Base-by-base conservation (phyloP, 2,113 vertebrate genomes). In the Rhea americana region DNA sequence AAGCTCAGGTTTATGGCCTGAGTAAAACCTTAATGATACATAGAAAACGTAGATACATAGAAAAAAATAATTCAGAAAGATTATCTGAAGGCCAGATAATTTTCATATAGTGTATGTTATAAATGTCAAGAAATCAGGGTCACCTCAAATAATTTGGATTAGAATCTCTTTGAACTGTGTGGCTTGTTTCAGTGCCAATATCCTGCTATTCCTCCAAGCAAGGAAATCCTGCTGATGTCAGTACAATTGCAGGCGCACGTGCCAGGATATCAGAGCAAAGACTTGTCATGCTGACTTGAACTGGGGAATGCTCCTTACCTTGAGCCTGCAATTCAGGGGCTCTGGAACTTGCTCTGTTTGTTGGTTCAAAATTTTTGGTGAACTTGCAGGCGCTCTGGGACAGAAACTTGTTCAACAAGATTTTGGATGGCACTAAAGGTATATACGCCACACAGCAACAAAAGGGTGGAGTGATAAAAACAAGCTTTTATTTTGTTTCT, bases 201-300 rank as follows among this genome's bases (percentile, higher is more conserved):
- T 93, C 87, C 89, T 92, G 79, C 94, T 88, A 93, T 94, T 93
- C 48, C 62, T 81, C 55, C 1, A 6, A 91, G 68, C 53, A 61
- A 92, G 87, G 90, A 94, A 94, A 94, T 96, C 93, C 95, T 88
- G 82, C 85, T 91, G 76, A 78, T 94, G 91, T 93, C 82, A 88
- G 87, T 93, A 83, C 61, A 88, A 72, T 93, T 93, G 68, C 56
- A 91, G 77, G 73, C 17, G 0, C n/a, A 28, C 28, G 24, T 83
- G 87, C 82, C 65, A 85, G 82, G 53, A 78, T 87, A 78, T 81
- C 22, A 13, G 35, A 55, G 75, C 85, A 56, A 87, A 67, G 68
- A 67, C 51, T 71, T 87, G 74, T 87, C 4, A 4, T 37, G n/a
- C 32, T 51, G 56, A 59, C 72, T 87, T 59, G 82, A 43, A 51